Percentiles rank a stretch among this genome's conserved stretches.
Conservation (phyloP, 2,888 invertebrate species). For the Lypha dubia region DNA sequence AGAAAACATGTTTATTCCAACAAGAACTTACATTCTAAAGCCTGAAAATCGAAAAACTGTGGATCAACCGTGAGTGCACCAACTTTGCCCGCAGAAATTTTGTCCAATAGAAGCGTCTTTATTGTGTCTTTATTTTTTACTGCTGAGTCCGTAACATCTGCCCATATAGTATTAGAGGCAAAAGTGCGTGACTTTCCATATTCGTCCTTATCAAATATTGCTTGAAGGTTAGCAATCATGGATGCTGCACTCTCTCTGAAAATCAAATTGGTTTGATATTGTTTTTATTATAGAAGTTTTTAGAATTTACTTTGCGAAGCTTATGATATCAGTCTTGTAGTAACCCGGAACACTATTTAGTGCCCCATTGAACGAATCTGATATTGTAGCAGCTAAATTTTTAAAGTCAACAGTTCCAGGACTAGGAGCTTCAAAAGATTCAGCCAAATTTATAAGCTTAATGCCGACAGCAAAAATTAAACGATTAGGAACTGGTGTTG, state of each 20-base stretch:
- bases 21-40: slow-evolving; percentile 86
- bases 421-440: slow-evolving; percentile 90
- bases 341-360: slow-evolving; percentile 88
- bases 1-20: too few relatives aligned
- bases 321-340: slow-evolving; percentile 87
- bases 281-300: background rate
- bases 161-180: slow-evolving; percentile 75
- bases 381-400: slow-evolving; percentile 87
- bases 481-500: slow-evolving; percentile 87
- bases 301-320: slow-evolving; percentile 87
- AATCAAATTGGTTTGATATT: background rate
- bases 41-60: slow-evolving; percentile 89
- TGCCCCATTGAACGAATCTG: slow-evolving; percentile 86
- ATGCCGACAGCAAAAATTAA: slow-evolving; percentile 89
- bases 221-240: slow-evolving; percentile 89
- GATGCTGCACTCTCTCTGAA: slow-evolving; percentile 85
- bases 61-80: slow-evolving; percentile 93
- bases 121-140: slow-evolving; percentile 79
- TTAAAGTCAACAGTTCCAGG: slow-evolving; percentile 89
- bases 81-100: slow-evolving; percentile 88
- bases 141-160: slow-evolving; percentile 71
- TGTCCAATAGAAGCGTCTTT: slow-evolving; percentile 87
- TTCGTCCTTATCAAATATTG: slow-evolving; percentile 89
- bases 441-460: slow-evolving; percentile 89
- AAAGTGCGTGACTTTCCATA: slow-evolving; percentile 86